Evolutionary conservation across 1,140 invertebrate species (phyloP), one percentile per base, ranked within the genome.

Genomic region (Drosophila pruinosa): DNA sequence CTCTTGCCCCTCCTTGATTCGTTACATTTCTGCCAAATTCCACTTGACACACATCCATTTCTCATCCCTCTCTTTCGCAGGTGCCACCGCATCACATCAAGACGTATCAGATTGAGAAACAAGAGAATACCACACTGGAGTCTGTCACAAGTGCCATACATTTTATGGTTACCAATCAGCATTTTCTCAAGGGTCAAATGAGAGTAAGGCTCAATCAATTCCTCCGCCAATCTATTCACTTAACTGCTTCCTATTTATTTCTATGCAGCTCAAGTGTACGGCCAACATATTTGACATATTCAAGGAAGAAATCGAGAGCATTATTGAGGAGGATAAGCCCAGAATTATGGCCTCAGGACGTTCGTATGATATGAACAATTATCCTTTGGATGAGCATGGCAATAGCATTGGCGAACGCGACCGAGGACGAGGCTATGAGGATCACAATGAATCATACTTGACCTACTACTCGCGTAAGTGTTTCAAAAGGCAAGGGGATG

Each of bases 121-220:
- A 80, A 50, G 85, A 85, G 72, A 88, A 91, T 48, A 85, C 57
- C 59, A 83, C 78, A 28, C 68, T 91, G 76, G 90, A 90, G 64
- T 90, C 86, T 12, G 86, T 91, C 26, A 82, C 89, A 68, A 89
- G 89, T 82, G 90, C 89, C 56, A 92, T 93, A 69, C 91, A 93
- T 75, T 93, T 93, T 68, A 91, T 92, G 52, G 92, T 93, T 53
- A 92, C 93, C 78, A 92, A 91, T 68, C 92, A 93, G 54, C 92
- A 93, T 78, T 93, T 93, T 63, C 76, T 92, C 57, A 91, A 92
- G 75, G 92, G 92, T 39, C 92, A 92, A 90, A 92, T 93, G 81
- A 92, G 91, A 91, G 92, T 93, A 78, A 70, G 65, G 1, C 22
- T 28, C 10, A 28, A 14, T 14, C 39, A 21, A 17, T 15, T 7